Percentiles rank a stretch among this genome's conserved stretches.
Conservation (phyloP, 2,888 invertebrate genomes). For the Dione juno region DNA sequence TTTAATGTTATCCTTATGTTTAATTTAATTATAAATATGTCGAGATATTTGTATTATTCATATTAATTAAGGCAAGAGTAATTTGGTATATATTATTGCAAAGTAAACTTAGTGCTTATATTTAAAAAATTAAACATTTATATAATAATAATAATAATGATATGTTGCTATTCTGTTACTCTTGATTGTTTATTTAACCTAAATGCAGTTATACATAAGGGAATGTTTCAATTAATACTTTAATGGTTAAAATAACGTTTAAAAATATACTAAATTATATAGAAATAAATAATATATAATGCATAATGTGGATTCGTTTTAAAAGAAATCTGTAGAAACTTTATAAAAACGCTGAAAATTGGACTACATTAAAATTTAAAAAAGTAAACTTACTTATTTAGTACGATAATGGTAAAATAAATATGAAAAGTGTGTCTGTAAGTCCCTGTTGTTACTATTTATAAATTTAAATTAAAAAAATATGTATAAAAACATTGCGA, state of each 20-base stretch:
- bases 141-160: slow-evolving; percentile 59
- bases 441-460: not conserved
- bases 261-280: not conserved
- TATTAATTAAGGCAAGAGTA: slow-evolving; percentile 53
- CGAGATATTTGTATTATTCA: slow-evolving; percentile 37
- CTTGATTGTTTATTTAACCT: slow-evolving; percentile 61
- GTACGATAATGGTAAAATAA: not conserved
- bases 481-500: not conserved
- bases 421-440: not conserved
- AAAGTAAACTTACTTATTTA: not conserved
- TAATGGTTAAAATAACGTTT: slow-evolving; percentile 5
- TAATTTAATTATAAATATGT: slow-evolving; percentile 19
- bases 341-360: not conserved
- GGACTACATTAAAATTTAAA: not conserved
- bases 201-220: slow-evolving; percentile 33
- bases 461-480: not conserved
- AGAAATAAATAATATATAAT: not conserved
- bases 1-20: slow-evolving; percentile 27
- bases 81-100: slow-evolving; percentile 45
- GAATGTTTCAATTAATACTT: slow-evolving; percentile 22
- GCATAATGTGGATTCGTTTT: not conserved
- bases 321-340: not conserved
- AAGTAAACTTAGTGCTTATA: slow-evolving; percentile 29
- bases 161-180: slow-evolving; percentile 78
- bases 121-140: slow-evolving; percentile 38